These are phyloP conservation scores for Heliconius congener DNA, from an alignment of 1,140 invertebrate genomes.

Conservation along the genomic window DNA sequence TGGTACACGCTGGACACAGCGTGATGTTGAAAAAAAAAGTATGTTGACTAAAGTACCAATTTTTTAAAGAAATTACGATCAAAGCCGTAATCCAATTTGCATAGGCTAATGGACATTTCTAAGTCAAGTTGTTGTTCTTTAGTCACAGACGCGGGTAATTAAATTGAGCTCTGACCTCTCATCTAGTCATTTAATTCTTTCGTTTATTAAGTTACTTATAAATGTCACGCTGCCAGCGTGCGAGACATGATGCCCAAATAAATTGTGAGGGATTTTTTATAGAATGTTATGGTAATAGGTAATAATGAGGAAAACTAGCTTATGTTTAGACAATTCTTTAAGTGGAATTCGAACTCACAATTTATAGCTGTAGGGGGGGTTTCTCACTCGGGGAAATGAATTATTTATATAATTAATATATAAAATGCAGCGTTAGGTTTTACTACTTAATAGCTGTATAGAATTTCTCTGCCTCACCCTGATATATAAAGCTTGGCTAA, in stretches of 20 bases:
- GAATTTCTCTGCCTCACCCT: too few relatives aligned
- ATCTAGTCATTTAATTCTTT: slow-evolving; percentile 31
- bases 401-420: too few relatives aligned
- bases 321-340: too few relatives aligned
- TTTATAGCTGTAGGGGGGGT: too few relatives aligned
- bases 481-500: neutral
- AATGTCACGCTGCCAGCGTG: neutral
- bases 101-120: neutral
- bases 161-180: slow-evolving; percentile 35
- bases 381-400: too few relatives aligned
- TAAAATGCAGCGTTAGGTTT: too few relatives aligned
- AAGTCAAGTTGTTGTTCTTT: slow-evolving; percentile 3
- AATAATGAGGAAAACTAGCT: neutral
- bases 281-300: neutral
- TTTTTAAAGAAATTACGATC: slow-evolving; percentile 2
- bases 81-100: neutral
- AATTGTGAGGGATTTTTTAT: neutral
- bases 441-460: too few relatives aligned
- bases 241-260: neutral
- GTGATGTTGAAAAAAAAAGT: neutral
- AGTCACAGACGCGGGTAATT: slow-evolving; percentile 27
- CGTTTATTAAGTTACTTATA: slow-evolving; percentile 22
- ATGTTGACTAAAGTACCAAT: neutral
- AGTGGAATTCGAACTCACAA: too few relatives aligned
- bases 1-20: neutral